A percentile compares a stretch with the other conserved stretches of the same genome.
phyloP scores from a whole-genome alignment of 2,888 invertebrate genomes.

The Cerceris rybyensis region DNA sequence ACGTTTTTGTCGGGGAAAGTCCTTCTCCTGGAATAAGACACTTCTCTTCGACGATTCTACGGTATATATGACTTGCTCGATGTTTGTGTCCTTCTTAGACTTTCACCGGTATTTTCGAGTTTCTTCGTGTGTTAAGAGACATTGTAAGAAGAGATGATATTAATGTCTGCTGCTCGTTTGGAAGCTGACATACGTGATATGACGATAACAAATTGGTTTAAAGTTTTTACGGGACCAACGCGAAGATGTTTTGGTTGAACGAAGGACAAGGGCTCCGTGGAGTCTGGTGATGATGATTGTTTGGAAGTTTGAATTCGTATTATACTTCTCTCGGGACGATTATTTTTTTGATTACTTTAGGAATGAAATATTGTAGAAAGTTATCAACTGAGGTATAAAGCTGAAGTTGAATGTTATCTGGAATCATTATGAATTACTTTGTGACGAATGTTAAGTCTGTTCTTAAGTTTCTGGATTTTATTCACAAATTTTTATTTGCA shows the following conservation, averaged over 20 bases:
- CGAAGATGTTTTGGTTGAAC: slow-evolving; percentile 2
- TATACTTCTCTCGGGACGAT: too few species aligned
- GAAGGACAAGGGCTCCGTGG: slow-evolving; percentile 23
- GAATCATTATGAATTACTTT: too few species aligned
- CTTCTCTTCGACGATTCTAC: slow-evolving; percentile 14
- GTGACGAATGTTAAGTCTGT: too few species aligned
- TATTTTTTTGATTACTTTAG: too few species aligned
- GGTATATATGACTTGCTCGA: not conserved
- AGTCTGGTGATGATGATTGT: too few species aligned
- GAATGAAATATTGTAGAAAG: too few species aligned
- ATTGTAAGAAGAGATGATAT: slow-evolving; percentile 24
- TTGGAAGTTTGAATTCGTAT: too few species aligned
- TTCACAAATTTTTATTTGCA: too few species aligned
- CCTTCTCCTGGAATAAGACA: slow-evolving; percentile 44
- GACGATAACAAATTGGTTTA: slow-evolving; percentile 61
- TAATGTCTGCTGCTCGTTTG: slow-evolving; percentile 39
- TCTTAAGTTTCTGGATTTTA: too few species aligned
- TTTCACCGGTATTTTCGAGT: slow-evolving; percentile 53
- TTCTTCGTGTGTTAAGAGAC: slow-evolving; percentile 29
- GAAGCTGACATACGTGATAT: slow-evolving; percentile 25
- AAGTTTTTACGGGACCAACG: slow-evolving; percentile 30
- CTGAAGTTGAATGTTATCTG: too few species aligned
- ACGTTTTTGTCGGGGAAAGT: slow-evolving; percentile 60
- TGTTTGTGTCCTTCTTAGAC: slow-evolving; percentile 27
- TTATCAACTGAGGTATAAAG: too few species aligned